Percentiles rank a stretch among this genome's conserved stretches.
These are phyloP conservation scores for Pogonomyrmex californicus DNA, from an alignment of 1,140 invertebrate genomes.

Conservation along the genomic window DNA sequence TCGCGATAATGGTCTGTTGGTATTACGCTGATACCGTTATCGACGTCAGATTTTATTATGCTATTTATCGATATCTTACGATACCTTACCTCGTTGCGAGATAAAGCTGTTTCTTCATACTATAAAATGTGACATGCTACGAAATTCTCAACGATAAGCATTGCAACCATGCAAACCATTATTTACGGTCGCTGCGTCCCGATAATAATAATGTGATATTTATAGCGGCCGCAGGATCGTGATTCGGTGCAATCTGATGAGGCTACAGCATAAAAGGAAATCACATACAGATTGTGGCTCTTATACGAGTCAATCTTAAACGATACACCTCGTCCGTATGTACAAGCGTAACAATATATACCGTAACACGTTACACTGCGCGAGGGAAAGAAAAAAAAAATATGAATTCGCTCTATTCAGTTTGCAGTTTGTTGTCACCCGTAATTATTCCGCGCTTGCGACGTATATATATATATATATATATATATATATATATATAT, in stretches of 20 bases:
- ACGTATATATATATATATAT: no score
- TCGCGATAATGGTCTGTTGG: constrained; percentile 25
- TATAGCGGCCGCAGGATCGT: neutral
- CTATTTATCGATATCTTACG: constrained; percentile 47
- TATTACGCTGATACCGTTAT: neutral
- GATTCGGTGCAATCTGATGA: constrained; percentile 35
- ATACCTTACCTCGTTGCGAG: no score
- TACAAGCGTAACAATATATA: no score
- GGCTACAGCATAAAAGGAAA: neutral
- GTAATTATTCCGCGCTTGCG: constrained; percentile 17
- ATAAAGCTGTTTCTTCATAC: constrained; percentile 21
- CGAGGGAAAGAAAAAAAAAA: constrained; percentile 27
- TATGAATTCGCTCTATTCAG: neutral
- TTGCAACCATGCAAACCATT: constrained; percentile 39
- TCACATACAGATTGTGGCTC: neutral
- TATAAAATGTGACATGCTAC: constrained; percentile 24
- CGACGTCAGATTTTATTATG: constrained; percentile 30
- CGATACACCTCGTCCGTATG: neutral
- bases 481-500: no score
- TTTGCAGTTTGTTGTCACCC: neutral
- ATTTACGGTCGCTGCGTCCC: constrained; percentile 23
- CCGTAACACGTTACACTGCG: neutral
- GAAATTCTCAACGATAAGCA: constrained; percentile 27
- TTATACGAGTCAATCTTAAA: constrained; percentile 6
- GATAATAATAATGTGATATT: constrained; percentile 42